These are phyloP conservation scores for Antechinus stuartii DNA, from an alignment of 2,113 vertebrate genomes.

Conservation along the genomic window DNA sequence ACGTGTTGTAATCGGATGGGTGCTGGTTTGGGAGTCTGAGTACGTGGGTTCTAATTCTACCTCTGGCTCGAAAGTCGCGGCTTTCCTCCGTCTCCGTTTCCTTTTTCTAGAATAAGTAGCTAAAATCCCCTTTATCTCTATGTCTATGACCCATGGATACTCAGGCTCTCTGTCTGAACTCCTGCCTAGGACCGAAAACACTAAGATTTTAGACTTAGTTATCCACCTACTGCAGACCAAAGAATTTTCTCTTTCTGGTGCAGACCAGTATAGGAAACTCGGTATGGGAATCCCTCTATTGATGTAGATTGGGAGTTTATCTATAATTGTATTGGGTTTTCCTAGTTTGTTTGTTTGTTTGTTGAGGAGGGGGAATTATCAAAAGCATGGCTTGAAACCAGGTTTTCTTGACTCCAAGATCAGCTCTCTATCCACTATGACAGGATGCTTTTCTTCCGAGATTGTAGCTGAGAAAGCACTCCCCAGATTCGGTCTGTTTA, in stretches of 20 bases:
- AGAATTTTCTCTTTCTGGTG: background rate
- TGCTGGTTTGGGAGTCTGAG: background rate
- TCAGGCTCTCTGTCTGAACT: slow-evolving; percentile 10
- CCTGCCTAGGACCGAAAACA: background rate
- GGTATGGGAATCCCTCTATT: background rate
- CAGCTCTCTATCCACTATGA: background rate
- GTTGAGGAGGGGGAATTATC: background rate
- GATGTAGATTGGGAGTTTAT: background rate
- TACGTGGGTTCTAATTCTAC: background rate
- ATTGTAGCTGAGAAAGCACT: background rate
- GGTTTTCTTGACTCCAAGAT: background rate
- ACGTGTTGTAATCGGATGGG: background rate
- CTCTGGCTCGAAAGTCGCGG: background rate
- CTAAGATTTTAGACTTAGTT: no score
- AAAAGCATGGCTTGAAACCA: background rate
- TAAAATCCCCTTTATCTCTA: background rate
- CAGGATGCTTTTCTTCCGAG: background rate
- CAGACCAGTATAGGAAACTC: background rate
- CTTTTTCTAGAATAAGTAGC: background rate
- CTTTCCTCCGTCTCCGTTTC: background rate
- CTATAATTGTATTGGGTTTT: background rate
- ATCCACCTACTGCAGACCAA: background rate
- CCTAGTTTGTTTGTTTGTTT: background rate
- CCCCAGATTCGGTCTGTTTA: background rate
- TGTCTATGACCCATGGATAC: background rate